phyloP scores from a whole-genome alignment of 2,113 vertebrate genomes.

The Coreoperca whiteheadi region DNA sequence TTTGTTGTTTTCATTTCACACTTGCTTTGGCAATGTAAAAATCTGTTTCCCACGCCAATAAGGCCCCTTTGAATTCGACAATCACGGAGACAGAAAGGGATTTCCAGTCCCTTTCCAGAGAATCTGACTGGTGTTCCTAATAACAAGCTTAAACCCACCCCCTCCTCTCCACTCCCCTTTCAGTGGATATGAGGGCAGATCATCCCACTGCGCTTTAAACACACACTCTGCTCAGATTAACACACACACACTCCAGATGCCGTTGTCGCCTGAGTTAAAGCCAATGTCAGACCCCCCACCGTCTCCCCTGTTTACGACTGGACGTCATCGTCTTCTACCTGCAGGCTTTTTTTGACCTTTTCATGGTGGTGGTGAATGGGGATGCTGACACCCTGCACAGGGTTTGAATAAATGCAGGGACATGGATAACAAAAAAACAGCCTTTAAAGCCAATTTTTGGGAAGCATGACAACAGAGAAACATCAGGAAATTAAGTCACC shows the following conservation, averaged over 20 bases:
- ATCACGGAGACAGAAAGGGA: conserved; percentile 46
- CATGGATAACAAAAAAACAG: neutral
- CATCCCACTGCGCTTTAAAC: conserved; percentile 69
- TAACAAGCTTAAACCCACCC: conserved; percentile 72
- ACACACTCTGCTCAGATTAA: conserved; percentile 71
- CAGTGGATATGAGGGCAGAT: conserved; percentile 55
- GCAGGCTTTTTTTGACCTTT: conserved; percentile 56
- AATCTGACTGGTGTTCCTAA: conserved; percentile 61
- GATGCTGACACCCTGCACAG: conserved; percentile 6
- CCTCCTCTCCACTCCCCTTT: neutral
- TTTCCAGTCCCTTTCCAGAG: conserved; percentile 55
- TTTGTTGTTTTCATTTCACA: too few relatives aligned
- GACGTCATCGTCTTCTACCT: conserved; percentile 44
- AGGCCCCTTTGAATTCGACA: neutral
- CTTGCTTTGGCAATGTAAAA: too few relatives aligned
- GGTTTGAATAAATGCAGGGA: conserved; percentile 13
- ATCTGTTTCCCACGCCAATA: too few relatives aligned
- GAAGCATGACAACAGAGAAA: neutral
- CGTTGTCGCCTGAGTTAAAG: conserved; percentile 61
- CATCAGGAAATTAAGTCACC: neutral
- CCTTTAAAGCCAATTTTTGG: neutral
- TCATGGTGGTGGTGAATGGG: neutral
- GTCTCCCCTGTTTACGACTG: conserved; percentile 31
- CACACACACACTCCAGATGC: conserved; percentile 68
- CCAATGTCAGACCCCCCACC: conserved; percentile 33